Evolutionary conservation across 2,113 vertebrate species (phyloP), one percentile per base, ranked within the genome.

Genomic region (Ariopsis seemanni): DNA sequence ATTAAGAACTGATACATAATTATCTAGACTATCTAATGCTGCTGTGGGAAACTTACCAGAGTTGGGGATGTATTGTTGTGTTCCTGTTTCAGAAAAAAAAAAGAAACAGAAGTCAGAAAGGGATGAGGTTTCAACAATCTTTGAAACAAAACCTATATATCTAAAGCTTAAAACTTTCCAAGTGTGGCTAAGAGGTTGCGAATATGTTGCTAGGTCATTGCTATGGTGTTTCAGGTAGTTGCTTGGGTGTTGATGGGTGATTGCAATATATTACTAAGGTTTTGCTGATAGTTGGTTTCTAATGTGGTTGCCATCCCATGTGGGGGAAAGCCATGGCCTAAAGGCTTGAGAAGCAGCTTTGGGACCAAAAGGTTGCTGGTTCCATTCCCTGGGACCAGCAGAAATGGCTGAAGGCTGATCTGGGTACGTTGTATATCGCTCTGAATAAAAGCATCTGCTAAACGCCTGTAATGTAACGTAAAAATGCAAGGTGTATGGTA

Each of bases 11-110:
- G 2, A 30, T 48, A 15, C 18, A n/a, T 69, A 30, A 15, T 57
- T 30, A 17, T 50, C 4, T 18, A 15, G 42, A 67, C 50, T 50
- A 69, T 69, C n/a, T 78, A 8, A 2, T 65, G 50, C 75, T 63
- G 30, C 81, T 65, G 50, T 1, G 7, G 30, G 50, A 85, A 67
- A 81, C 17, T 34, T 89, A 92, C 92, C 92, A 60, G 92, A 92
- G 77, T 90, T 89, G 15, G 92, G 92, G 82, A 92, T 92, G 89
- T 91, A 92, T 85, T 85, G 83, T 48, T 82, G 77, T 25, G 82
- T 87, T 1, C 91, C 92, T 92, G 83, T 85, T 83, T 8, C 11
- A 86, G 75, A 81, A 79, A 78, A 10, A 79, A 25, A 72, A 12
- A 86, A 53, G 89, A 52, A 81, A 67, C 17, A 82, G 0, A 50